Conservation (phyloP, 2,888 invertebrate genomes). For the Cynaeus angustus region DNA sequence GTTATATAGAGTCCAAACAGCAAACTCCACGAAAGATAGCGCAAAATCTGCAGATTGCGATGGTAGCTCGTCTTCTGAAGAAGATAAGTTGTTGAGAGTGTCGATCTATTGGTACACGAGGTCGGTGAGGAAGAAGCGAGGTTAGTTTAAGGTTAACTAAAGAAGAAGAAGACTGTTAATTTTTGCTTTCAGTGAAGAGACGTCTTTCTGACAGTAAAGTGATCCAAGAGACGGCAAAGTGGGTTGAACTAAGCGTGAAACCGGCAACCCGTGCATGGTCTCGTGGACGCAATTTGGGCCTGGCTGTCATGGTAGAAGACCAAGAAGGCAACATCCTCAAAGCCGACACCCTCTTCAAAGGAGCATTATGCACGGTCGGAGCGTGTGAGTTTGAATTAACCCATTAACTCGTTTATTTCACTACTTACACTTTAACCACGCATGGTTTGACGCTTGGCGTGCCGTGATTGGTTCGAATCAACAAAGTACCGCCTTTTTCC, state of each 20-base stretch:
- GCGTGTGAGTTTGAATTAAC: conserved; percentile 69
- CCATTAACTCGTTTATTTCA: conserved; percentile 50
- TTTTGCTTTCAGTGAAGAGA: conserved; percentile 69
- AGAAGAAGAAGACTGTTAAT: not conserved
- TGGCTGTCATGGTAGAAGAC: conserved; percentile 77
- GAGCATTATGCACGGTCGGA: conserved; percentile 72
- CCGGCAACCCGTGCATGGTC: conserved; percentile 71
- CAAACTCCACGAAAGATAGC: conserved; percentile 63
- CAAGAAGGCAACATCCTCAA: conserved; percentile 74
- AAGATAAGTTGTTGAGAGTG: conserved; percentile 75
- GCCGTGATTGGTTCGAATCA: not conserved
- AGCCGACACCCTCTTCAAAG: conserved; percentile 73
- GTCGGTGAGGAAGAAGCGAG: conserved; percentile 74
- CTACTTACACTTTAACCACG: conserved; percentile 5
- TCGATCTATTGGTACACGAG: conserved; percentile 77
- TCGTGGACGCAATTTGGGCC: conserved; percentile 69
- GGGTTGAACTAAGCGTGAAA: conserved; percentile 73
- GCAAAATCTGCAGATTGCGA: conserved; percentile 59
- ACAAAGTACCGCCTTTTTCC: no score
- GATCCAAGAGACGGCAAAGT: conserved; percentile 67
- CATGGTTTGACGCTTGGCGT: not conserved
- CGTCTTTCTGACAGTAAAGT: conserved; percentile 73
- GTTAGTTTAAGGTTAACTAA: no score
- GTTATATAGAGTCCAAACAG: conserved; percentile 72
- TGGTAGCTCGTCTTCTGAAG: conserved; percentile 63